Percentiles rank a stretch among this genome's conserved stretches.
Conservation (phyloP, 2,113 vertebrate genomes). For the Asarcornis scutulata region DNA sequence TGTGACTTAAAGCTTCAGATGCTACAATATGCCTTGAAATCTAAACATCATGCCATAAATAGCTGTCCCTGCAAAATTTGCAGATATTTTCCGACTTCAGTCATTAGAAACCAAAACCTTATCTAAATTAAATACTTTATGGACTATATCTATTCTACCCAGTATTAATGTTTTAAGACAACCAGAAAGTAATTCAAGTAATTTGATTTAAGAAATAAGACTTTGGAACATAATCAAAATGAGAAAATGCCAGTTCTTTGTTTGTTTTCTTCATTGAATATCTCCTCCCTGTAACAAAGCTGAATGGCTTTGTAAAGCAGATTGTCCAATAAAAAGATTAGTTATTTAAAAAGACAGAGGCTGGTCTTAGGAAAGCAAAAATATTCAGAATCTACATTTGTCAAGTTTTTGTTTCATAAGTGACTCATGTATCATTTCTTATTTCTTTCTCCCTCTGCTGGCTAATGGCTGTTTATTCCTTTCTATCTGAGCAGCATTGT, state of each 20-base stretch:
- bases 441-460: not conserved
- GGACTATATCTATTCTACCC: not conserved
- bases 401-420: not conserved
- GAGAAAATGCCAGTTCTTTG: not conserved
- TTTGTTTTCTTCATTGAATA: not conserved
- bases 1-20: not conserved
- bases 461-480: not conserved
- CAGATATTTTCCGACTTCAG: not conserved
- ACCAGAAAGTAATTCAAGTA: not conserved
- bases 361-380: not conserved
- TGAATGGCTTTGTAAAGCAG: not conserved
- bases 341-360: not conserved
- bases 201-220: not conserved
- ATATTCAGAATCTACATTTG: not conserved
- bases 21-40: not conserved
- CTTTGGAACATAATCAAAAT: not conserved
- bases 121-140: not conserved
- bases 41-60: not conserved
- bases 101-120: not conserved
- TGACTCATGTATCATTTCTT: not conserved
- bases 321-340: not conserved
- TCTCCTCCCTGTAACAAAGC: not conserved
- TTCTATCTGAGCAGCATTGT: not conserved
- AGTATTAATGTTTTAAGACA: not conserved
- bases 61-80: not conserved